Evolutionary conservation across 2,113 vertebrate species (phyloP).

Genomic region (Siniperca chuatsi): DNA sequence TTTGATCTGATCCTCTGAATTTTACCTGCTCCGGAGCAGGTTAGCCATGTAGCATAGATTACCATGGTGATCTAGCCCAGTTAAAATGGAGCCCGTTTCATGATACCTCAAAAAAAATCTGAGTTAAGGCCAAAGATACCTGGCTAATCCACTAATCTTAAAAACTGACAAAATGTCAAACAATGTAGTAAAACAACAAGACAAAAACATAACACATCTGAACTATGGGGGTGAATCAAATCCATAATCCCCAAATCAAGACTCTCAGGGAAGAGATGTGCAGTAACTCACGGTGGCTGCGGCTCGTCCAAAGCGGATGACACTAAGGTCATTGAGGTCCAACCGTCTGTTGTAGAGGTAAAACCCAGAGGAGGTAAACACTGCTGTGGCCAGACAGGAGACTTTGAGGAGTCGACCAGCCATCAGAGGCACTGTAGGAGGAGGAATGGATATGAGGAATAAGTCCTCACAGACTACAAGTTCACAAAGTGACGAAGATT

Average conservation of each 20-base stretch:
- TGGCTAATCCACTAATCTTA: neutral
- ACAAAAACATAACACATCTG: neutral
- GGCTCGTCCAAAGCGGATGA: constrained; percentile 92
- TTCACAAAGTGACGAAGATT: neutral
- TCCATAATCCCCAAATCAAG: neutral
- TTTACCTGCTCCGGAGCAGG: too few species aligned
- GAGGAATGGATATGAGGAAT: neutral
- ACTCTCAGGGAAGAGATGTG: neutral
- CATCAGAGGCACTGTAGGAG: constrained; percentile 85
- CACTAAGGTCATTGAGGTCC: constrained; percentile 91
- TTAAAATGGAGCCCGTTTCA: neutral
- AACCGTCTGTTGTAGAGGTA: constrained; percentile 87
- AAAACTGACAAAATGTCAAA: neutral
- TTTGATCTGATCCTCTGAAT: too few species aligned
- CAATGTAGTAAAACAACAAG: neutral
- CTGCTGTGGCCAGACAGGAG: constrained; percentile 84
- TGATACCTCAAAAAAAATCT: neutral
- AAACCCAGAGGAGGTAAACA: constrained; percentile 88
- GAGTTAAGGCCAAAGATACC: neutral
- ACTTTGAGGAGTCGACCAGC: constrained; percentile 87
- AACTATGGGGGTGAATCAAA: neutral
- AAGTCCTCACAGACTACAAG: neutral
- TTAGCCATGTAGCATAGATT: neutral
- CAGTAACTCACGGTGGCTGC: constrained; percentile 88
- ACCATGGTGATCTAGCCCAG: neutral